These are phyloP conservation scores for Selene dorsalis DNA, from an alignment of 2,797 vertebrate species.

Conservation along the genomic window DNA sequence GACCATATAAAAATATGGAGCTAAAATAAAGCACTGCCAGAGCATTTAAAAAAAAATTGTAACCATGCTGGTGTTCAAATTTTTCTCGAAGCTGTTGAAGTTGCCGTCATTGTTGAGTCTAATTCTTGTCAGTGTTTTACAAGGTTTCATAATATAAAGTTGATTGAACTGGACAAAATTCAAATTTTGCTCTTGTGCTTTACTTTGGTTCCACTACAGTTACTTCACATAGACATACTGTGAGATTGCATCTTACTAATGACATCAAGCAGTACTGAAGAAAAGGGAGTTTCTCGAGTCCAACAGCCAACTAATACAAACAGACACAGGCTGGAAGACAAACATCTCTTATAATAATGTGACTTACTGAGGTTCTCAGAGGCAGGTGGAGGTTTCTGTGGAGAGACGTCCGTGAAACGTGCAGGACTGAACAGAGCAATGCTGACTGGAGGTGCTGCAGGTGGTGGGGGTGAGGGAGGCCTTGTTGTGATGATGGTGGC, in stretches of 20 bases:
- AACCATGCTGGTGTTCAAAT: neutral
- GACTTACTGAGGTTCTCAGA: slow-evolving; percentile 55
- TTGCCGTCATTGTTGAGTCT: neutral
- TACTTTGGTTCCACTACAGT: neutral
- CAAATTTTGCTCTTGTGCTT: neutral
- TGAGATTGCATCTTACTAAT: neutral
- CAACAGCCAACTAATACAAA: slow-evolving; percentile 8
- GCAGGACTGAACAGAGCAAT: slow-evolving; percentile 30
- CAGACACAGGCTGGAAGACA: neutral
- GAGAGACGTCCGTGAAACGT: slow-evolving; percentile 21
- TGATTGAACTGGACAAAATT: neutral
- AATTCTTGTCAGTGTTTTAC: neutral
- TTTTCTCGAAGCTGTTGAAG: neutral
- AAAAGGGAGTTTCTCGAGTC: slow-evolving; percentile 1
- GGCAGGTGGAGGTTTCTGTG: slow-evolving; percentile 34
- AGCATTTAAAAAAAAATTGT: no score
- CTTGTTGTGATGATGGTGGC: slow-evolving; percentile 24
- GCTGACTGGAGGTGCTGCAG: slow-evolving; percentile 26
- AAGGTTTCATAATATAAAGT: neutral
- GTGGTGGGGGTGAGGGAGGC: slow-evolving; percentile 36
- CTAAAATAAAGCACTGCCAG: no score
- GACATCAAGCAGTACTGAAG: neutral
- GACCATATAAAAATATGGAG: no score
- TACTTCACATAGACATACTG: neutral
- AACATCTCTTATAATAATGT: slow-evolving; percentile 6